These are phyloP conservation scores for Tetheella fluctuosa DNA, from an alignment of 2,888 invertebrate species.

Conservation along the genomic window DNA sequence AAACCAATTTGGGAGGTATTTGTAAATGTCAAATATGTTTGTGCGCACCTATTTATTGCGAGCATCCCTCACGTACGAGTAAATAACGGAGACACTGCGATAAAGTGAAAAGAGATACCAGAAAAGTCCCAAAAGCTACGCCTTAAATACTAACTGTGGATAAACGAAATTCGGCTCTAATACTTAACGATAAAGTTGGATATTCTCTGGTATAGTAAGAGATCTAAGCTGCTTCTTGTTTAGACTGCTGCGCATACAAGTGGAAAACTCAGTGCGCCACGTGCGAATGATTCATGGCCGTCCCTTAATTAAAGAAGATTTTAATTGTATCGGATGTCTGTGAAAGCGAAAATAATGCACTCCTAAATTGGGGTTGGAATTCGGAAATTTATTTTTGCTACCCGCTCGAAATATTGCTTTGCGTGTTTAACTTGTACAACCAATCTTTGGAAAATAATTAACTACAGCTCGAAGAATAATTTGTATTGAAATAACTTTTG, in stretches of 20 bases:
- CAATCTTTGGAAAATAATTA: constrained; percentile 48
- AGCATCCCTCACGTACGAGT: constrained; percentile 82
- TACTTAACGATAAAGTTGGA: constrained; percentile 49
- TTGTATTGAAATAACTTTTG: background rate
- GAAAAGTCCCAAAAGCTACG: constrained; percentile 57
- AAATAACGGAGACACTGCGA: constrained; percentile 82
- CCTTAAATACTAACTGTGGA: constrained; percentile 56
- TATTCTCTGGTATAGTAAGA: constrained; percentile 48
- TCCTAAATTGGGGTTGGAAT: constrained; percentile 81
- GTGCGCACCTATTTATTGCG: constrained; percentile 81
- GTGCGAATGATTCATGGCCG: constrained; percentile 84
- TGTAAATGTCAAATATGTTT: constrained; percentile 83
- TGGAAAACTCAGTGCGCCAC: constrained; percentile 84
- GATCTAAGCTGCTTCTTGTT: constrained; percentile 53
- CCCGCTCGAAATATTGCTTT: constrained; percentile 71
- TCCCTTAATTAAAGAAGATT: constrained; percentile 85
- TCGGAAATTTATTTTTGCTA: constrained; percentile 77
- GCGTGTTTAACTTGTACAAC: constrained; percentile 62
- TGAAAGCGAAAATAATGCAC: constrained; percentile 84
- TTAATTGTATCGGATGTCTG: constrained; percentile 85
- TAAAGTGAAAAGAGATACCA: constrained; percentile 82
- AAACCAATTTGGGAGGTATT: constrained; percentile 81
- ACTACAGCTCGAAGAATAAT: constrained; percentile 26
- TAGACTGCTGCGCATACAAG: constrained; percentile 72
- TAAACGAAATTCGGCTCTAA: constrained; percentile 55